phyloP scores from a whole-genome alignment of 2,113 vertebrate species.

The Petrocephalus microphthalmus region DNA sequence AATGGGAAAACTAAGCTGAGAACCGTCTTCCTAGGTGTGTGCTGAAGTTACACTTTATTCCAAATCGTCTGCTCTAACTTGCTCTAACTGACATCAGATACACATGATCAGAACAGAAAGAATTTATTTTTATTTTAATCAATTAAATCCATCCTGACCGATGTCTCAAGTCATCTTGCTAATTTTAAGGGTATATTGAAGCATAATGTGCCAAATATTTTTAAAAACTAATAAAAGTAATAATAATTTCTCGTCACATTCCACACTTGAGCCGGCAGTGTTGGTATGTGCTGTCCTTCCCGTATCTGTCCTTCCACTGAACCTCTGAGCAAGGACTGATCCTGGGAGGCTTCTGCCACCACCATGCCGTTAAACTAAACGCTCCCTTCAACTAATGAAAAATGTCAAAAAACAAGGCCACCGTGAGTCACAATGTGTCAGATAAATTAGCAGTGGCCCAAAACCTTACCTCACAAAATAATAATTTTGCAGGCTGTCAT shows the following conservation, averaged over 20 bases:
- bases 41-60: conserved; percentile 3
- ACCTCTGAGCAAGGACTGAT: not conserved
- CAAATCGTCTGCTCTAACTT: not conserved
- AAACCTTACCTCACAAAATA: not conserved
- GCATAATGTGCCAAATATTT: not conserved
- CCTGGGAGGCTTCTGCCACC: not conserved
- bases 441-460: not conserved
- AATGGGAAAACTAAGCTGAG: not conserved
- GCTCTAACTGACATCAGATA: not conserved
- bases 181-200: not conserved
- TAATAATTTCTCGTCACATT: not conserved
- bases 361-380: not conserved
- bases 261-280: not conserved
- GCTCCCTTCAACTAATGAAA: not conserved
- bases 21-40: not conserved
- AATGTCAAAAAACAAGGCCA: not conserved
- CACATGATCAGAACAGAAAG: not conserved
- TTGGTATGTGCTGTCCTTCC: not conserved
- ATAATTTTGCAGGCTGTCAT: not conserved
- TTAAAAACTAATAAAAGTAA: not conserved
- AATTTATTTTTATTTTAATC: not conserved
- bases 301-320: not conserved
- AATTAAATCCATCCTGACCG: not conserved
- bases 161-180: not conserved
- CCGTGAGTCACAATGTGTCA: not conserved